phyloP scores from a whole-genome alignment of 1,140 invertebrate species.

The Scaptomyza pallida region DNA sequence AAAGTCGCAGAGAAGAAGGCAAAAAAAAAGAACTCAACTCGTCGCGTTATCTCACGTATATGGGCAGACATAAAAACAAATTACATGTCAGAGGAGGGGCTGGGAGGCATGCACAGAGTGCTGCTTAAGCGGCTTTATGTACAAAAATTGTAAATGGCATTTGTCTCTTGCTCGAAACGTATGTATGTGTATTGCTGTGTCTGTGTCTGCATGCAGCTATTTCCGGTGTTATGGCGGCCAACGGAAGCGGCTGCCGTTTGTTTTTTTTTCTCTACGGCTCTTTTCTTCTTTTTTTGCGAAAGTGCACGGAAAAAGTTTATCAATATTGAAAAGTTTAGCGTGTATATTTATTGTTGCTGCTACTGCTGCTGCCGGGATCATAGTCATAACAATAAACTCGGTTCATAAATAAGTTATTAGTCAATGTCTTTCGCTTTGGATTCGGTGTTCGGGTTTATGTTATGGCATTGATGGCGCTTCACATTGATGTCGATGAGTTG shows the following conservation, averaged over 20 bases:
- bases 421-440: slow-evolving; percentile 47
- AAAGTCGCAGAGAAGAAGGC: too few relatives aligned
- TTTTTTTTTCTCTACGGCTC: slow-evolving; percentile 38
- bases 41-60: slow-evolving; percentile 77
- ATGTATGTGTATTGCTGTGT: slow-evolving; percentile 22
- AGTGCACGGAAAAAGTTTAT: slow-evolving; percentile 70
- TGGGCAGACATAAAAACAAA: slow-evolving; percentile 80
- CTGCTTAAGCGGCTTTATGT: slow-evolving; percentile 77
- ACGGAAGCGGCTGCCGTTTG: slow-evolving; percentile 54
- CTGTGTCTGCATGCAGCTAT: slow-evolving; percentile 53
- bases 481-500: slow-evolving; percentile 7
- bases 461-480: slow-evolving; percentile 15
- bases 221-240: slow-evolving; percentile 72
- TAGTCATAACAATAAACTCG: slow-evolving; percentile 71
- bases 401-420: slow-evolving; percentile 79
- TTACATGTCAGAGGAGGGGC: slow-evolving; percentile 56
- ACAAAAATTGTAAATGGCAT: slow-evolving; percentile 76
- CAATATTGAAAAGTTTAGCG: slow-evolving; percentile 75
- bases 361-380: slow-evolving; percentile 20
- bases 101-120: slow-evolving; percentile 35
- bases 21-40: slow-evolving; percentile 45
- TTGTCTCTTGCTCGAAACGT: slow-evolving; percentile 48
- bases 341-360: slow-evolving; percentile 60
- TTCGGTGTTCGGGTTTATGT: slow-evolving; percentile 2
- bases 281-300: slow-evolving; percentile 42